These are phyloP conservation scores for Pecten maximus DNA, from an alignment of 2,888 invertebrate species.

Conservation along the genomic window DNA sequence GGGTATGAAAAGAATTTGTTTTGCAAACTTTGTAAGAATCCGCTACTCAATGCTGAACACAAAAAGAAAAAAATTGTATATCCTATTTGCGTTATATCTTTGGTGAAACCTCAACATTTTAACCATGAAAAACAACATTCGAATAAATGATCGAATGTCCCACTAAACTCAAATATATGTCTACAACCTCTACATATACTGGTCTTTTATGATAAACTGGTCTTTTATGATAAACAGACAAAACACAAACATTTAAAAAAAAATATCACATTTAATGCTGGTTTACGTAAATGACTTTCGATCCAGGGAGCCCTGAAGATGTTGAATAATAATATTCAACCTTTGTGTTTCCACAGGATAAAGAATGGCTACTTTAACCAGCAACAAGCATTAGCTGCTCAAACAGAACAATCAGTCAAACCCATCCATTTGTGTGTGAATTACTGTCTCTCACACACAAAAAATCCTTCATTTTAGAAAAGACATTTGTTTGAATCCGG, in stretches of 20 bases:
- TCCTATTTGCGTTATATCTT: no score
- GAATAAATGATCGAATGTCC: no score
- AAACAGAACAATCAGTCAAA: not conserved
- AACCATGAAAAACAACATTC: no score
- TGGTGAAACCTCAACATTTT: no score
- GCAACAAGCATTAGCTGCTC: not conserved
- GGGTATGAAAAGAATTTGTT: no score
- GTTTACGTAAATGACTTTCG: conserved; percentile 12
- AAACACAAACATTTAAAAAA: not conserved
- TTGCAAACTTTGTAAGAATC: no score
- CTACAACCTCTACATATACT: not conserved
- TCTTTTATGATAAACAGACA: not conserved
- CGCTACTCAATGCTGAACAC: no score
- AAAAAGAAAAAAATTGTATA: no score
- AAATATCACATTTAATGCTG: not conserved
- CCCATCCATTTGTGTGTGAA: not conserved
- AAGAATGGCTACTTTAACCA: not conserved
- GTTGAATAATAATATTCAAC: not conserved
- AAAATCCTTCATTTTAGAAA: not conserved
- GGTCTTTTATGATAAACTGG: not conserved
- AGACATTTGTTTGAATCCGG: not conserved
- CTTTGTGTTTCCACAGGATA: not conserved
- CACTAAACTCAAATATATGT: no score
- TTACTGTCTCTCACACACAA: not conserved
- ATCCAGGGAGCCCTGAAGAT: not conserved